Evolutionary conservation across 2,797 vertebrate genomes (phyloP), one percentile per base, ranked within the genome.

Genomic region (Argentina silus): DNA sequence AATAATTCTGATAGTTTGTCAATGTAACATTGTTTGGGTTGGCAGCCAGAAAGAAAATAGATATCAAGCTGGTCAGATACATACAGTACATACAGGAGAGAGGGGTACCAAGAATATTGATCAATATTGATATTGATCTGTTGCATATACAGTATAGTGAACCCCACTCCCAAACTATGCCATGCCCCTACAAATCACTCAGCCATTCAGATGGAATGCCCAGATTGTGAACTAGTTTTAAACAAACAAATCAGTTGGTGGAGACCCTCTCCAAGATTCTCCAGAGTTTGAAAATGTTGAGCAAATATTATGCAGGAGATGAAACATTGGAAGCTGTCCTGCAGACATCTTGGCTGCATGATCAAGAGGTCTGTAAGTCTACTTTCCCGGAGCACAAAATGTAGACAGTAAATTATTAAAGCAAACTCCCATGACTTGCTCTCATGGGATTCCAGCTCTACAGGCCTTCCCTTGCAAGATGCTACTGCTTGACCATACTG

Each of bases 321-420:
- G 15, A 73, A 70, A 66, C 15, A 66, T 15, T 42, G 15, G 23
- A 67, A 59, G 51, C 15, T 67, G 6, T 69, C 53, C 59, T 56
- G 65, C 56, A 74, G 73, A 78, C 19, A 21, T 12, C n/a, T 62
- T 62, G 74, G 65, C 65, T 23, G 66, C 50, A 81, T 76, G 69
- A 72, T 83, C 71, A 86, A 64, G 55, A 57, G 19, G 55, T 57
- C 19, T 57, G 55, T 57, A 21, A 36, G 27, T 36, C 27, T 36
- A 36, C 55, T 57, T 21, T 19, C 17, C 55, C 10, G 19, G 55
- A 57, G 17, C 17, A 23, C 55, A 21, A 57, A 11, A 21, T 0
- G 3, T 23, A 21, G n/a, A 57, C 55, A 10, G 17, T 57, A 57
- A 8, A 42, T 61, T 61, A 36, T 61, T 42, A 36, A 61, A 61